Percentiles rank a stretch among this genome's conserved stretches.
These are phyloP conservation scores for Zoanthus solanderi DNA, from an alignment of 92 coral and sea anemone genomes.

Conservation along the genomic window DNA sequence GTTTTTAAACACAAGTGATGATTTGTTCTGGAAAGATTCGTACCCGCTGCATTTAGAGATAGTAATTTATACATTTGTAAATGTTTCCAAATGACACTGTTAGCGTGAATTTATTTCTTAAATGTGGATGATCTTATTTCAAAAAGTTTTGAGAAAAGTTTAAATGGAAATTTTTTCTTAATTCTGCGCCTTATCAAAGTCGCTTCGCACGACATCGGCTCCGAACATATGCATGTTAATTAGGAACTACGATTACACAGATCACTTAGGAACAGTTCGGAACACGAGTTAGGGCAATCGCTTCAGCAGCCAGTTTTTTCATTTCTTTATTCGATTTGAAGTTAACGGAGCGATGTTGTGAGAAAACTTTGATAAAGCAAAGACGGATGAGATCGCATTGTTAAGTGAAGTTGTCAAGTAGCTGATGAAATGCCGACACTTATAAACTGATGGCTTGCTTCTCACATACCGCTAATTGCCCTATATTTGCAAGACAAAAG, in stretches of 20 bases:
- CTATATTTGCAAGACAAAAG: conserved; percentile 43
- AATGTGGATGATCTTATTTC: no score
- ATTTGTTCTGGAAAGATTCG: background rate
- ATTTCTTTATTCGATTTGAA: conserved; percentile 1
- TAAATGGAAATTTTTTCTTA: no score
- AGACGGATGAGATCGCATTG: background rate
- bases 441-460: conserved; percentile 11
- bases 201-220: background rate
- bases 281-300: background rate
- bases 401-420: conserved; percentile 17
- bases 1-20: background rate
- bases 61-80: background rate
- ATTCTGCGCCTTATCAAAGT: background rate
- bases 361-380: background rate
- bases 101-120: background rate
- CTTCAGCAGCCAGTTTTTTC: background rate
- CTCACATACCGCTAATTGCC: conserved; percentile 37
- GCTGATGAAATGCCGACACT: conserved; percentile 6
- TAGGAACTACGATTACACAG: conserved; percentile 10
- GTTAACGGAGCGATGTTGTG: background rate
- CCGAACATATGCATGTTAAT: background rate
- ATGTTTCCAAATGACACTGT: background rate
- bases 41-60: background rate
- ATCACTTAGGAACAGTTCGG: conserved; percentile 4
- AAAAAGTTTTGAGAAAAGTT: no score